Conservation (phyloP, 2,113 vertebrate species). For the Stegostoma tigrinum region DNA sequence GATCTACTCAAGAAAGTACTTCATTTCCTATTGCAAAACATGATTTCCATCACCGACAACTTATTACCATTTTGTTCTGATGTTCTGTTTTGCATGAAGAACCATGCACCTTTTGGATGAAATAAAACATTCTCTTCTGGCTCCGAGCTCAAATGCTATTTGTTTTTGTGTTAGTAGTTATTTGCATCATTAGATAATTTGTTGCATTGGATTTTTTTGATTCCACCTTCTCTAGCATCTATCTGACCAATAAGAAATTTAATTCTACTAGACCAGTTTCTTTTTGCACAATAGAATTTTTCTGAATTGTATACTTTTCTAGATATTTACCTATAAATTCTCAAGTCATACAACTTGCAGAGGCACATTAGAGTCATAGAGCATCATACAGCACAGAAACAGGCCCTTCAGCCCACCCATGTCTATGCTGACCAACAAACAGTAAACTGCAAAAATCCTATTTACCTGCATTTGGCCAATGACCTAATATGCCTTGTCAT, state of each 20-base stretch:
- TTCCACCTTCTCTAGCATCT: neutral
- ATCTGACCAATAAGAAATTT: neutral
- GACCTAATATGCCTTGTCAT: too few species aligned
- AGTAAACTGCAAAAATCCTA: too few species aligned
- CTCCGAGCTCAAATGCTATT: neutral
- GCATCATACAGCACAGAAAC: too few species aligned
- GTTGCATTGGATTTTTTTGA: neutral
- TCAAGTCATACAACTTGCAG: neutral
- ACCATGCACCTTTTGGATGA: constrained; percentile 47
- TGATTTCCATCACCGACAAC: constrained; percentile 61
- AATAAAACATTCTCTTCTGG: constrained; percentile 52
- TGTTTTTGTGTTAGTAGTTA: neutral
- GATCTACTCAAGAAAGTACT: constrained; percentile 52
- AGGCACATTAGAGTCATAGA: neutral
- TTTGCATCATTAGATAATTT: neutral
- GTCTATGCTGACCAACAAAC: too few species aligned
- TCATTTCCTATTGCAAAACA: constrained; percentile 54
- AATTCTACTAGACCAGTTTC: neutral
- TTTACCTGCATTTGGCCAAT: too few species aligned
- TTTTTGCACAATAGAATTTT: neutral
- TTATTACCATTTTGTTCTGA: constrained; percentile 52
- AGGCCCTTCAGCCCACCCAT: too few species aligned
- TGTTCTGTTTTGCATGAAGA: constrained; percentile 53
- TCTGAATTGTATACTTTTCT: neutral
- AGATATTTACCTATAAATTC: neutral